Evolutionary conservation across 64 coral and sea anemone genomes (phyloP).

Genomic region (Platygyra sinensis): DNA sequence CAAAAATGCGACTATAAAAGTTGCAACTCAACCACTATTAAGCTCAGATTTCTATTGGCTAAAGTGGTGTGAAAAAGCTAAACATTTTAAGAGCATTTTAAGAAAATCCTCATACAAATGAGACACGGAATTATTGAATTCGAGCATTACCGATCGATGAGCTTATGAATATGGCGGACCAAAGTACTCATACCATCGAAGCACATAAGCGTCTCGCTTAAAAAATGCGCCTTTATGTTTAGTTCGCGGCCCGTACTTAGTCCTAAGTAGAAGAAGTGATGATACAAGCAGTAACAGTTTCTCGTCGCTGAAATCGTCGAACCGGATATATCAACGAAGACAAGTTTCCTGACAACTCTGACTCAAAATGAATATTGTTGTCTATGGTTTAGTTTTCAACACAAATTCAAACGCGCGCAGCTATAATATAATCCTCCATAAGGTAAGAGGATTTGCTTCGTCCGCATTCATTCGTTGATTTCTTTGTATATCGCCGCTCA

Average conservation of each 20-base stretch:
- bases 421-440: background rate
- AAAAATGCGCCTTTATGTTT: too few relatives aligned
- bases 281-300: background rate
- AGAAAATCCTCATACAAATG: background rate
- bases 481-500: background rate
- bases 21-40: background rate
- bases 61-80: background rate
- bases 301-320: background rate
- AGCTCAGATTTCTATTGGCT: background rate
- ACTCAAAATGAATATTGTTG: background rate
- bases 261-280: background rate
- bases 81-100: background rate
- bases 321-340: background rate
- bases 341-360: background rate
- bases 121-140: background rate
- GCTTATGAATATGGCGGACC: background rate
- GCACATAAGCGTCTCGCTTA: too few relatives aligned
- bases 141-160: background rate
- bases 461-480: background rate
- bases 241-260: too few relatives aligned
- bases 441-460: slow-evolving; percentile 16
- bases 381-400: slow-evolving; percentile 7
- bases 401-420: background rate
- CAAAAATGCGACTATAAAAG: background rate
- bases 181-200: background rate